A percentile compares a stretch with the other conserved stretches of the same genome.
Evolutionary conservation across 2,113 vertebrate genomes (phyloP).

Genomic region (pig (Sus scrofa)): DNA sequence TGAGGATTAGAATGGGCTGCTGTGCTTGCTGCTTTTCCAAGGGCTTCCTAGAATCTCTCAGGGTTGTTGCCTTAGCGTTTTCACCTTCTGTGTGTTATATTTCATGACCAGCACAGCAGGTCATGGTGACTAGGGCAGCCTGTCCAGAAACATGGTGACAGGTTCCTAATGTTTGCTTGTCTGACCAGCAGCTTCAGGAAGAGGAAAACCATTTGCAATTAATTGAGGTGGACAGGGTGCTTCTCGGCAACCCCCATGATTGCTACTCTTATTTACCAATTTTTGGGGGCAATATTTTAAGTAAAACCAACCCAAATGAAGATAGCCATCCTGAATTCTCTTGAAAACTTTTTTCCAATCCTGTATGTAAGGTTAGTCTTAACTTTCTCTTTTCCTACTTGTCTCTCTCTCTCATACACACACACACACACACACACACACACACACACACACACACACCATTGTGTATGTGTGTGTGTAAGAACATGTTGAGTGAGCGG

Average conservation of each 20-base stretch:
- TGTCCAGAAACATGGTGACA: background rate
- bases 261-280: background rate
- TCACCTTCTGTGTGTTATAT: background rate
- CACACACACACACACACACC: background rate
- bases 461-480: background rate
- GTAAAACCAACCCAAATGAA: conserved; percentile 31
- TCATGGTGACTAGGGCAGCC: background rate
- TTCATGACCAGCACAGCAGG: background rate
- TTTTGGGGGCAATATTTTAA: background rate
- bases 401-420: no score
- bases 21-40: background rate
- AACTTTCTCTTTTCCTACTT: background rate
- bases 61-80: background rate
- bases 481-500: background rate
- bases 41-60: background rate
- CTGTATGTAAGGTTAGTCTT: conserved; percentile 11
- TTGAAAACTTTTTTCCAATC: background rate
- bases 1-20: background rate
- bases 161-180: background rate
- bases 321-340: conserved; percentile 36
- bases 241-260: background rate
- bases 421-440: background rate
- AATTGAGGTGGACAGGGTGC: background rate
- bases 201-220: background rate
- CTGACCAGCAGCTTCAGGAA: background rate